These are phyloP conservation scores for Lepus townsendii DNA, from an alignment of 2,797 vertebrate genomes.

Conservation along the genomic window DNA sequence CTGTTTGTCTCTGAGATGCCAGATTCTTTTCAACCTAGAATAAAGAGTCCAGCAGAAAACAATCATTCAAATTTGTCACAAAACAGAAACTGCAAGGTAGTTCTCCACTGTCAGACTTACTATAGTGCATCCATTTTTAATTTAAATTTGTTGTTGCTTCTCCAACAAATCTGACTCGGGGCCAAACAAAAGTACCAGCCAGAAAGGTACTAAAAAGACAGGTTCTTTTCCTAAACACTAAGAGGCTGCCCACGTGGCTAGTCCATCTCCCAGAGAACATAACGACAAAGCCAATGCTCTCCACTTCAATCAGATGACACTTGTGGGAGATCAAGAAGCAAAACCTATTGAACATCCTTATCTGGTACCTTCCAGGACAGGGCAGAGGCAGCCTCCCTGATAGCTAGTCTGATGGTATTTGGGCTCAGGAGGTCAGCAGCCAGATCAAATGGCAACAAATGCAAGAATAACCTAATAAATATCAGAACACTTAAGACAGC, in stretches of 20 bases:
- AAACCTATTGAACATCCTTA: constrained; percentile 50
- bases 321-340: constrained; percentile 16
- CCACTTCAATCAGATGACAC: constrained; percentile 20
- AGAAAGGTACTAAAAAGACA: background rate
- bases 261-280: background rate
- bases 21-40: constrained; percentile 36
- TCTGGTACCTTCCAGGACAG: constrained; percentile 5
- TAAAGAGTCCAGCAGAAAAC: background rate
- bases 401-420: background rate
- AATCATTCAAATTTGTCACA: background rate
- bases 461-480: background rate
- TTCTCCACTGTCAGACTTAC: background rate
- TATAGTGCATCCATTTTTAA: background rate
- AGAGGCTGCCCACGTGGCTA: too few species aligned
- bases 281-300: background rate
- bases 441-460: background rate
- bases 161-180: background rate
- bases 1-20: background rate
- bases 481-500: background rate
- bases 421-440: background rate
- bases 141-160: background rate
- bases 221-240: too few species aligned
- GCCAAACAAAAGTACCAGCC: background rate
- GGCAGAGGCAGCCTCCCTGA: background rate
- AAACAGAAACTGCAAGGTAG: background rate